Evolutionary conservation across 2,888 invertebrate species (phyloP).

Genomic region (Rhodophaea formosa): DNA sequence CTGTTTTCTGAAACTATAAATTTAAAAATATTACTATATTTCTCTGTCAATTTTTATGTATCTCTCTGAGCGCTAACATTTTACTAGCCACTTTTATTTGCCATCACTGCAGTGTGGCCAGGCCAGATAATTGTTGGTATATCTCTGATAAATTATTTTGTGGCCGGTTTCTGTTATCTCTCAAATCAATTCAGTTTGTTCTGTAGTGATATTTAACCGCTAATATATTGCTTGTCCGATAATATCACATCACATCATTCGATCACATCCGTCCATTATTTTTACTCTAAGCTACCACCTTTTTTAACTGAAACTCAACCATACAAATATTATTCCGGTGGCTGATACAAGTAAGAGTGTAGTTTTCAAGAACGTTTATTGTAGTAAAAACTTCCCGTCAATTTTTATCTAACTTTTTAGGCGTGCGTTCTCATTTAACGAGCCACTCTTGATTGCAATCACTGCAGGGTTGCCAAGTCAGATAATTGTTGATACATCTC

Average conservation of each 20-base stretch:
- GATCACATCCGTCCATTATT: too few relatives aligned
- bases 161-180: slow-evolving; percentile 16
- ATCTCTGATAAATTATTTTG: slow-evolving; percentile 30
- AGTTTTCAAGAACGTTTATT: too few relatives aligned
- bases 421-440: slow-evolving; percentile 55
- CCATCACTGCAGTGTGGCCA: slow-evolving; percentile 41
- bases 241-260: slow-evolving; percentile 36
- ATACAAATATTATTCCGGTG: too few relatives aligned
- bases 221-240: slow-evolving; percentile 56
- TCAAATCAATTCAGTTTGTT: background rate
- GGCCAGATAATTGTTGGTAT: slow-evolving; percentile 12
- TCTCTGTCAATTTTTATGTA: slow-evolving; percentile 79
- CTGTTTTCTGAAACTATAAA: too few relatives aligned
- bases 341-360: too few relatives aligned
- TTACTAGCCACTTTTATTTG: slow-evolving; percentile 67
- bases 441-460: too few relatives aligned
- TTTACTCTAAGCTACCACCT: too few relatives aligned
- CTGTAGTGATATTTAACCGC: background rate
- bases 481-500: too few relatives aligned
- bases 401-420: too few relatives aligned
- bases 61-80: slow-evolving; percentile 70
- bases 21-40: too few relatives aligned
- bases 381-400: too few relatives aligned
- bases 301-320: too few relatives aligned
- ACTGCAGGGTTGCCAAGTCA: slow-evolving; percentile 46